phyloP scores from a whole-genome alignment of 2,797 vertebrate genomes.

The Pempheris klunzingeri region DNA sequence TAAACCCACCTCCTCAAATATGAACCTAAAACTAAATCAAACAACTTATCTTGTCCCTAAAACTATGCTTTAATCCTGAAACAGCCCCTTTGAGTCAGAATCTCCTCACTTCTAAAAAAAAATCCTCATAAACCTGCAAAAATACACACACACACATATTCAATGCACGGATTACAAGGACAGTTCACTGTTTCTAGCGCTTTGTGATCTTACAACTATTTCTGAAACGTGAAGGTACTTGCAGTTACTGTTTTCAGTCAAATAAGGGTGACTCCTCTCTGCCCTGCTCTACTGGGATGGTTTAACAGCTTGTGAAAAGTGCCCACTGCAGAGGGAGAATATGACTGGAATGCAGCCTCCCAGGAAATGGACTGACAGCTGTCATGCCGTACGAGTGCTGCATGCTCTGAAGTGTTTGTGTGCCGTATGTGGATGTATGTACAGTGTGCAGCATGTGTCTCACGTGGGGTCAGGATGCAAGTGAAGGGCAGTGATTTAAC shows the following conservation, averaged over 20 bases:
- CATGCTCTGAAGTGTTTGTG: slow-evolving; percentile 1
- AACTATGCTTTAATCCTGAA: not conserved
- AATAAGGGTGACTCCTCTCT: not conserved
- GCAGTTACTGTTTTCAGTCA: not conserved
- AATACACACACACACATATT: no score
- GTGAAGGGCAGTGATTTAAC: not conserved
- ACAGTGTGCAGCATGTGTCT: slow-evolving; percentile 10
- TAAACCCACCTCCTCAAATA: not conserved
- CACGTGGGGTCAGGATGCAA: slow-evolving; percentile 4
- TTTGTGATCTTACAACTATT: not conserved
- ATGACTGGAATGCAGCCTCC: slow-evolving; percentile 52
- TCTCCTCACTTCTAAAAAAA: not conserved
- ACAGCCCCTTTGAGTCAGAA: not conserved
- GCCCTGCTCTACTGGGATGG: not conserved
- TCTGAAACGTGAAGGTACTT: not conserved
- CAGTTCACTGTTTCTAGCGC: not conserved
- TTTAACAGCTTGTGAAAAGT: slow-evolving; percentile 20
- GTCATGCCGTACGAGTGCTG: slow-evolving; percentile 30
- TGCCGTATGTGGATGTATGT: not conserved
- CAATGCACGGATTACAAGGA: not conserved
- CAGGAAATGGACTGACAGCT: slow-evolving; percentile 65
- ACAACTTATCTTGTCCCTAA: not conserved
- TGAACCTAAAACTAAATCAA: not conserved
- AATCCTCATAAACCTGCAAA: slow-evolving; percentile 1
- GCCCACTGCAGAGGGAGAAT: not conserved